phyloP scores from a whole-genome alignment of 2,797 vertebrate species.

The Lates japonicus region DNA sequence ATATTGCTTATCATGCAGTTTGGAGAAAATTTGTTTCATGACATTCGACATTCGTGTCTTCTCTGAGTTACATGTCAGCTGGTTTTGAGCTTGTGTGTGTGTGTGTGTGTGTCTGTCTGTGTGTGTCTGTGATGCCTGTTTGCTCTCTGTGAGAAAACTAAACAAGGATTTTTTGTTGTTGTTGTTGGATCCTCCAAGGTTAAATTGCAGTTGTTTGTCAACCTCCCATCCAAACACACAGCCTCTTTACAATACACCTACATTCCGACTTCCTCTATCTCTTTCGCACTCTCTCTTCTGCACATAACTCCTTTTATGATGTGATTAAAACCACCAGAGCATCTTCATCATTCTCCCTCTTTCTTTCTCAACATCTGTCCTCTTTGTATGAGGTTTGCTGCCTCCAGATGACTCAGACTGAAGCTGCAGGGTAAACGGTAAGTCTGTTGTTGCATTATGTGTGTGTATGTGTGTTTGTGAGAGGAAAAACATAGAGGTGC shows the following conservation, averaged over 20 bases:
- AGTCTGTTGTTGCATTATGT: conserved; percentile 9
- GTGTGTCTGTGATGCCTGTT: not conserved
- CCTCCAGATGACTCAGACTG: conserved; percentile 50
- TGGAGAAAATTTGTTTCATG: conserved; percentile 49
- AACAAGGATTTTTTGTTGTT: conserved; percentile 15
- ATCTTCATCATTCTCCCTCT: not conserved
- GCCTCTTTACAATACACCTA: conserved; percentile 23
- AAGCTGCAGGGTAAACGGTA: conserved; percentile 34
- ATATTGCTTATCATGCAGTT: conserved; percentile 61
- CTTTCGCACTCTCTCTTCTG: conserved; percentile 23
- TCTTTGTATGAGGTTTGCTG: conserved; percentile 29
- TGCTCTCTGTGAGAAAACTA: conserved; percentile 28
- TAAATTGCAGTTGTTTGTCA: conserved; percentile 39
- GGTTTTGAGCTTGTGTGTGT: conserved; percentile 7
- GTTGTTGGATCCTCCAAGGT: not conserved
- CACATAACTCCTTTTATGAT: conserved; percentile 21
- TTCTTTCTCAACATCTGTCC: conserved; percentile 16
- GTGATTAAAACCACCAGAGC: conserved; percentile 5
- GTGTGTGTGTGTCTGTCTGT: not conserved
- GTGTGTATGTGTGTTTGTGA: conserved; percentile 15
- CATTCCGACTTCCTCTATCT: conserved; percentile 29
- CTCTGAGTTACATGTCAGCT: conserved; percentile 59
- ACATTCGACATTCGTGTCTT: conserved; percentile 50
- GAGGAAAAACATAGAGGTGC: conserved; percentile 14
- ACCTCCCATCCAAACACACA: conserved; percentile 15